Conservation (phyloP, 2,888 invertebrate genomes). For the Sinopyrophorus schimmeli region DNA sequence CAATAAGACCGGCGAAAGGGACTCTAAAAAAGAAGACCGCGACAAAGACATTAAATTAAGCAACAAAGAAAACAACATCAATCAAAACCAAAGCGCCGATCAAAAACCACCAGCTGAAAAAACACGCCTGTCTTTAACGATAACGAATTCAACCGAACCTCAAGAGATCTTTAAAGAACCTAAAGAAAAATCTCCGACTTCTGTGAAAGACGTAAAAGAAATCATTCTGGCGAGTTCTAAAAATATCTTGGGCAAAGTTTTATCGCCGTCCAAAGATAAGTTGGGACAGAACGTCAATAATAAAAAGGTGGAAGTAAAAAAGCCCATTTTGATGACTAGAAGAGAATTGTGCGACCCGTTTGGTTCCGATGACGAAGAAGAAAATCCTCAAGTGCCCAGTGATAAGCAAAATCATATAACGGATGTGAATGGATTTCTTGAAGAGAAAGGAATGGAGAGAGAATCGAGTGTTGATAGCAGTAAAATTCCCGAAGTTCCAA, state of each 20-base stretch:
- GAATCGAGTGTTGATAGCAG: conserved; percentile 27
- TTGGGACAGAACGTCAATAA: conserved; percentile 49
- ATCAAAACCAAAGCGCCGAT: conserved; percentile 22
- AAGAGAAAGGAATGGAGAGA: conserved; percentile 31
- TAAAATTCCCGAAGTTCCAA: conserved; percentile 47
- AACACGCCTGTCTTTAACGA: conserved; percentile 48
- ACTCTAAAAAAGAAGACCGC: conserved; percentile 35
- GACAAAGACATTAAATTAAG: conserved; percentile 42
- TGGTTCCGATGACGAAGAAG: conserved; percentile 86
- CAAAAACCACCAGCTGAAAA: conserved; percentile 45
- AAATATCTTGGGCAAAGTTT: conserved; percentile 72
- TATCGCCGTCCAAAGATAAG: conserved; percentile 75
- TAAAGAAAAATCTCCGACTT: conserved; percentile 59
- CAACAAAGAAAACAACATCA: conserved; percentile 38
- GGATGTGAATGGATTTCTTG: conserved; percentile 41
- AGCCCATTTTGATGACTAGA: conserved; percentile 73
- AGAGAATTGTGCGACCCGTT: conserved; percentile 87
- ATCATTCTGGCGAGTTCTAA: conserved; percentile 71
- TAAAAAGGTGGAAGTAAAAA: conserved; percentile 44
- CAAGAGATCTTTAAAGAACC: conserved; percentile 32
- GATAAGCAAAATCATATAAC: conserved; percentile 19
- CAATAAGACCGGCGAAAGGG: conserved; percentile 23
- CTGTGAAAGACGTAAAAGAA: conserved; percentile 72
- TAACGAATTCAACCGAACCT: conserved; percentile 43
- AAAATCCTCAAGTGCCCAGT: conserved; percentile 46